phyloP scores from a whole-genome alignment of 1,140 invertebrate genomes.

The Diorhabda sublineata region DNA sequence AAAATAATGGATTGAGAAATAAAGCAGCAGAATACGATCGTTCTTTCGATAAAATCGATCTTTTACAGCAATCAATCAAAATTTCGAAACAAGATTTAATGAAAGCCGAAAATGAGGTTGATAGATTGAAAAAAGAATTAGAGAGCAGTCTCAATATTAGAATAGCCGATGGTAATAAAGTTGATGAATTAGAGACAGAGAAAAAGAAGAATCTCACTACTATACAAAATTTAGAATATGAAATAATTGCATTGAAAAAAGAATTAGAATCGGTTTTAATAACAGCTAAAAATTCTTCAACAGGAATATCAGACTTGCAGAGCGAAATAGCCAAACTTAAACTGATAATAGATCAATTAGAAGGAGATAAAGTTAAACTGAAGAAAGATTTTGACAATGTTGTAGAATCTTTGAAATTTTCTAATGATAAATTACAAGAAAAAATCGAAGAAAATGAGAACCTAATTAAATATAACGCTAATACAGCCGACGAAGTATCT shows the following conservation, averaged over 20 bases:
- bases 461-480: not conserved
- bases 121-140: slow-evolving; percentile 21
- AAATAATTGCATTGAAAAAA: slow-evolving; percentile 17
- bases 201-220: slow-evolving; percentile 8
- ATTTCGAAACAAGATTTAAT: slow-evolving; percentile 13
- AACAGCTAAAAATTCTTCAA: slow-evolving; percentile 13
- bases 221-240: slow-evolving; percentile 20
- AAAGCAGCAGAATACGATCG: not conserved
- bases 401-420: not conserved
- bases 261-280: slow-evolving; percentile 18
- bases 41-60: not conserved
- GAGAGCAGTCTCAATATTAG: slow-evolving; percentile 11
- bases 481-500: slow-evolving; percentile 12
- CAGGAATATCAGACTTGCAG: slow-evolving; percentile 15
- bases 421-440: not conserved
- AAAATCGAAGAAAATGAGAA: not conserved
- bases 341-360: slow-evolving; percentile 17
- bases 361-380: slow-evolving; percentile 23
- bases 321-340: slow-evolving; percentile 23
- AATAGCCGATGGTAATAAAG: slow-evolving; percentile 14
- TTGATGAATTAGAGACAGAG: slow-evolving; percentile 11
- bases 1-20: not conserved
- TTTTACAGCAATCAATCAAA: not conserved
- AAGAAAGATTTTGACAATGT: slow-evolving; percentile 26
- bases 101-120: slow-evolving; percentile 16